phyloP scores from a whole-genome alignment of 2,797 vertebrate species.

The Lutjanus argentimaculatus region DNA sequence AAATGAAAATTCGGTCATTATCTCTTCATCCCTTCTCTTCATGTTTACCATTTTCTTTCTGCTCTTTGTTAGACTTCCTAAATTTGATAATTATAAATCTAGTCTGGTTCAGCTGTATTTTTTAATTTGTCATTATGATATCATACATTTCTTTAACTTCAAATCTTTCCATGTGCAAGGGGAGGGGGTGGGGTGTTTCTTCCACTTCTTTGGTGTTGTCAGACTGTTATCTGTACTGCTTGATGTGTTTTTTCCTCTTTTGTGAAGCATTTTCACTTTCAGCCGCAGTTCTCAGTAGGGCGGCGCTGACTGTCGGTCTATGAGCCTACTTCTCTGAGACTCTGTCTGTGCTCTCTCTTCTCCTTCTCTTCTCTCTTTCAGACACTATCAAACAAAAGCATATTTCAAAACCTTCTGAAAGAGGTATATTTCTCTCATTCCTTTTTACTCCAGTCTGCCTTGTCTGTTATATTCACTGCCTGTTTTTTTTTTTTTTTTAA shows the following conservation, averaged over 20 bases:
- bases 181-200: conserved; percentile 4
- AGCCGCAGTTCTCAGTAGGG: conserved; percentile 44
- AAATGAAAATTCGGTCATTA: not conserved
- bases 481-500: conserved; percentile 53
- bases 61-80: conserved; percentile 7
- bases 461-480: conserved; percentile 82
- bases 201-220: conserved; percentile 45
- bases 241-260: conserved; percentile 53
- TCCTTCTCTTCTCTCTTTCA: conserved; percentile 92
- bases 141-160: conserved; percentile 38
- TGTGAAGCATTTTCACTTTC: conserved; percentile 63
- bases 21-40: conserved; percentile 12
- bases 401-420: conserved; percentile 98
- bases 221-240: conserved; percentile 59
- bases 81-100: conserved; percentile 13
- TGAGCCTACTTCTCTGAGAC: conserved; percentile 75
- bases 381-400: conserved; percentile 99
- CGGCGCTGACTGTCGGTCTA: conserved; percentile 55
- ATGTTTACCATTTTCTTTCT: conserved; percentile 4
- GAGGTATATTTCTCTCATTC: conserved; percentile 93
- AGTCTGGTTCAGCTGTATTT: conserved; percentile 8
- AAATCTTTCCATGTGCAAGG: conserved; percentile 14
- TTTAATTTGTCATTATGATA: conserved; percentile 12
- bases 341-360: conserved; percentile 78
- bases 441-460: conserved; percentile 66